Evolutionary conservation across 2,888 invertebrate species (phyloP).

Genomic region (Apotomis betuletana): DNA sequence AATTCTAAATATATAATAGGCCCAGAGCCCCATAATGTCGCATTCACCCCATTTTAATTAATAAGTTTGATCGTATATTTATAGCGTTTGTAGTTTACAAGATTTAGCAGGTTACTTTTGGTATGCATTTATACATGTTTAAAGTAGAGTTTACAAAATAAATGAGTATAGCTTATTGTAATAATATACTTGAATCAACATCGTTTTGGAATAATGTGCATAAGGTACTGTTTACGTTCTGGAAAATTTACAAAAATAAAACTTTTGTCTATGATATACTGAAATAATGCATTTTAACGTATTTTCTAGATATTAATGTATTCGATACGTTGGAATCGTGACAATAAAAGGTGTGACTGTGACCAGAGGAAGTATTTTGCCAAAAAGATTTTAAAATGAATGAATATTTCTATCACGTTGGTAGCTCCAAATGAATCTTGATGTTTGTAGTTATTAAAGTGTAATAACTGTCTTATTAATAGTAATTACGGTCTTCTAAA

Average conservation of each 20-base stretch:
- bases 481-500: not conserved
- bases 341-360: constrained; percentile 57
- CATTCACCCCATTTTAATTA: not conserved
- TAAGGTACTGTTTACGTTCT: constrained; percentile 18
- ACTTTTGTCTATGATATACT: not conserved
- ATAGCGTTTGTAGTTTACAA: not conserved
- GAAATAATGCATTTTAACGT: constrained; percentile 24
- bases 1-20: too few species aligned
- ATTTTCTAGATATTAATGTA: constrained; percentile 30
- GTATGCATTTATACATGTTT: constrained; percentile 14
- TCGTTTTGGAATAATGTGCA: constrained; percentile 4
- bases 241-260: constrained; percentile 20
- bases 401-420: constrained; percentile 12
- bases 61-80: too few species aligned
- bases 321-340: constrained; percentile 46
- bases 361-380: constrained; percentile 48
- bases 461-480: not conserved
- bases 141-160: constrained; percentile 6
- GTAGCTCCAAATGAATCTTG: constrained; percentile 21
- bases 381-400: constrained; percentile 45
- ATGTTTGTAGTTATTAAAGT: constrained; percentile 20
- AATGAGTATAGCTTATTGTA: constrained; percentile 3
- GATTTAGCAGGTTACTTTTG: constrained; percentile 1
- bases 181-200: not conserved
- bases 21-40: not conserved